Percentiles rank a stretch among this genome's conserved stretches.
These are phyloP conservation scores for Notodonta ziczac DNA, from an alignment of 2,888 invertebrate genomes.

Conservation along the genomic window DNA sequence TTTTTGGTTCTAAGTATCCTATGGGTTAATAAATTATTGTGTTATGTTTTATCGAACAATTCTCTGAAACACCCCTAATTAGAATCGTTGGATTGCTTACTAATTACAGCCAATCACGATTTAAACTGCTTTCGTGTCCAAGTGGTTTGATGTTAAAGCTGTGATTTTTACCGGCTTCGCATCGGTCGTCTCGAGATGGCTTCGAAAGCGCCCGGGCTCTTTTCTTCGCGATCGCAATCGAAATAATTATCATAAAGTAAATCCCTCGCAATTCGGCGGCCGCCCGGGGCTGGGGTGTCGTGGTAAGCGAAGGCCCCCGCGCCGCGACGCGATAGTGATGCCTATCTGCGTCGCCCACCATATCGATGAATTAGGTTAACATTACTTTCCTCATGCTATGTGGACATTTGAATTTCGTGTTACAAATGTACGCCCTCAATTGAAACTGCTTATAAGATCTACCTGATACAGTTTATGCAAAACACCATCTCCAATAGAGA, in stretches of 20 bases:
- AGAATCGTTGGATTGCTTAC: slow-evolving; percentile 52
- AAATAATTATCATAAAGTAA: slow-evolving; percentile 83
- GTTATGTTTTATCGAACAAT: slow-evolving; percentile 41
- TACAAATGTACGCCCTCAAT: background rate
- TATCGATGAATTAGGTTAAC: slow-evolving; percentile 49
- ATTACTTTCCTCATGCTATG: background rate
- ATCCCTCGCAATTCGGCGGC: slow-evolving; percentile 79
- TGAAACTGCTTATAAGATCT: background rate
- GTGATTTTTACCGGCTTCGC: slow-evolving; percentile 68
- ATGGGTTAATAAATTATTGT: slow-evolving; percentile 35
- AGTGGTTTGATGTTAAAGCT: slow-evolving; percentile 58
- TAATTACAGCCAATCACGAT: slow-evolving; percentile 60
- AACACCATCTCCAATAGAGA: background rate
- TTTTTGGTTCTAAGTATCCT: slow-evolving; percentile 20
- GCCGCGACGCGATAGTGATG: slow-evolving; percentile 62
- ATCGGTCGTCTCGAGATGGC: slow-evolving; percentile 59
- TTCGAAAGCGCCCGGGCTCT: slow-evolving; percentile 63
- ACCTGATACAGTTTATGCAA: background rate
- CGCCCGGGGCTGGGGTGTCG: slow-evolving; percentile 64
- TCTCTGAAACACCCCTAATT: slow-evolving; percentile 49
- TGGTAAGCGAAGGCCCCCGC: slow-evolving; percentile 70
- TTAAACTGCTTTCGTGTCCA: slow-evolving; percentile 55
- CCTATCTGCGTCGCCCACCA: slow-evolving; percentile 41
- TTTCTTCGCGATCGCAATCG: slow-evolving; percentile 78
- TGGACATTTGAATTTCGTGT: background rate